Conservation (phyloP, 2,888 invertebrate species). For the Drosophila kanekoi region DNA sequence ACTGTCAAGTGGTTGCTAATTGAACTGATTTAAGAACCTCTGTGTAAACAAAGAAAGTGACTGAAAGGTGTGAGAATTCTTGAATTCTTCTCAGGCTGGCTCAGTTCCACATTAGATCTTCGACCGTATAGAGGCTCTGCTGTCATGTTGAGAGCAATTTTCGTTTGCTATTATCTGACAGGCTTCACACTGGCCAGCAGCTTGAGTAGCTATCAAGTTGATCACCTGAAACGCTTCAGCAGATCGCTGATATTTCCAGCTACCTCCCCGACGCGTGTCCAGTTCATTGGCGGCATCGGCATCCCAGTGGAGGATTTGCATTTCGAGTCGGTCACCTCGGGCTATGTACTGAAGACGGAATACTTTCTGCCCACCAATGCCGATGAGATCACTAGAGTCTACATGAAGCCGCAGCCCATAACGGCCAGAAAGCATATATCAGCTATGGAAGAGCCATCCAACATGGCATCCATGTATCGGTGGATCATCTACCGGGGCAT, state of each 20-base stretch:
- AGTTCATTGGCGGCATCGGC: constrained; percentile 84
- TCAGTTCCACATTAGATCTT: constrained; percentile 52
- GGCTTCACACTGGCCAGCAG: constrained; percentile 5
- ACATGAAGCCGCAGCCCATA: constrained; percentile 78
- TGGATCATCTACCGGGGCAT: constrained; percentile 82
- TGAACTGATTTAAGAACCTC: constrained; percentile 47
- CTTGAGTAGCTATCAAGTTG: not conserved
- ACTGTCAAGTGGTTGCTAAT: constrained; percentile 62
- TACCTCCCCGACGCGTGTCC: constrained; percentile 82
- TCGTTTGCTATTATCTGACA: not conserved
- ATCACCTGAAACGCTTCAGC: constrained; percentile 50
- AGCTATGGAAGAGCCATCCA: not conserved
- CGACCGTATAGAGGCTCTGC: constrained; percentile 17
- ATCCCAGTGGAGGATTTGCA: constrained; percentile 82
- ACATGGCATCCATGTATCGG: constrained; percentile 69
- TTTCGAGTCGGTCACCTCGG: constrained; percentile 82
- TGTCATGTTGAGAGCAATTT: constrained; percentile 23
- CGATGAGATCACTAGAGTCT: constrained; percentile 70
- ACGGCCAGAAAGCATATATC: constrained; percentile 43
- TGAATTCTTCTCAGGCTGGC: not conserved
- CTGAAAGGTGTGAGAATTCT: constrained; percentile 19
- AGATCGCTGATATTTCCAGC: constrained; percentile 80
- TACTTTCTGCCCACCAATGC: constrained; percentile 81
- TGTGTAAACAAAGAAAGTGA: constrained; percentile 50
- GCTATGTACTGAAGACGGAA: constrained; percentile 83